A percentile compares a stretch with the other conserved stretches of the same genome.
phyloP scores from a whole-genome alignment of 2,888 invertebrate genomes.

The Gortyna flavago region DNA sequence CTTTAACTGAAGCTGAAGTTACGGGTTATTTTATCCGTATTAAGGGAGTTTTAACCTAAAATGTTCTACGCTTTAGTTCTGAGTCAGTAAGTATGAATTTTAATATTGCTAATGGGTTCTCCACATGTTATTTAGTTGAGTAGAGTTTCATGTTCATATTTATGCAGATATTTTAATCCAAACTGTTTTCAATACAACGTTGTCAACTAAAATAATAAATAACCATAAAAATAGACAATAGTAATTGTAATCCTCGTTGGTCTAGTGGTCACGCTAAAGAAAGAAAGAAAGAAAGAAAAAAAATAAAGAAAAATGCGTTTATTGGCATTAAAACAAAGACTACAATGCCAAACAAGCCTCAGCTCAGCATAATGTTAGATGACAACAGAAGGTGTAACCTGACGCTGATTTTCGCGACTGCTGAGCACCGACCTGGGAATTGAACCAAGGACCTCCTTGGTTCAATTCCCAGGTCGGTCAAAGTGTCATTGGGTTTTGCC shows the following conservation, averaged over 20 bases:
- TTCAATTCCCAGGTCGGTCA: neutral
- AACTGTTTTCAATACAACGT: neutral
- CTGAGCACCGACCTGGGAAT: no score
- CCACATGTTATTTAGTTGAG: neutral
- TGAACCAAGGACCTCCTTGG: no score
- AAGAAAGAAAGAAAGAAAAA: no score
- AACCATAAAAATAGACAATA: no score
- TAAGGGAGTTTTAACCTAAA: constrained; percentile 1
- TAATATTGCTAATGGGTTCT: neutral
- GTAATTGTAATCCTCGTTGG: neutral
- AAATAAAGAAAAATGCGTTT: no score
- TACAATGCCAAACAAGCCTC: no score
- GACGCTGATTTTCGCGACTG: neutral
- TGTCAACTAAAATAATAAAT: neutral
- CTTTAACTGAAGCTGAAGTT: constrained; percentile 9
- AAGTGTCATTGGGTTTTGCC: no score
- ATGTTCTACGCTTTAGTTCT: neutral
- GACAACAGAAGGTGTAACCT: no score
- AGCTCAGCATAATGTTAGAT: no score
- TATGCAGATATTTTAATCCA: neutral
- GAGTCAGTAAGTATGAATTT: neutral
- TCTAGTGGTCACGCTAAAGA: neutral
- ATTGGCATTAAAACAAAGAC: no score
- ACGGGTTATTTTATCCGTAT: neutral
- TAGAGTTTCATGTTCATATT: neutral